Percentiles rank a stretch among this genome's conserved stretches.
Evolutionary conservation across 2,888 invertebrate genomes (phyloP).

Genomic region (Myathropa florea): DNA sequence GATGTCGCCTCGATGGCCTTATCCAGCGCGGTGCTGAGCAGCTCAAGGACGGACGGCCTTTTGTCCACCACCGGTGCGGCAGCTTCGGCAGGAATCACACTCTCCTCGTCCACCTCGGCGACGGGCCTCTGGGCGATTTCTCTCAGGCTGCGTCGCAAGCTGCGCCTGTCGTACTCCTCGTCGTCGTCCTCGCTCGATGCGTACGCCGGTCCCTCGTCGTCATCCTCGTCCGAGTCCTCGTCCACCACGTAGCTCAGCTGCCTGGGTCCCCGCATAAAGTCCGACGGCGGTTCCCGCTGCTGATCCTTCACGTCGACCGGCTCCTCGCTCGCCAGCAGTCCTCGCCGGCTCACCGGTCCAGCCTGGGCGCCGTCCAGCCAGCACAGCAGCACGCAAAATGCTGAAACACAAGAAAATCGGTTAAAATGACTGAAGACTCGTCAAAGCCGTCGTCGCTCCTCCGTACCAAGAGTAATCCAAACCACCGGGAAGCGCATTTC

Average conservation of each 20-base stretch:
- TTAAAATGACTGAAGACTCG: background rate
- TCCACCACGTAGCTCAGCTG: constrained; percentile 1
- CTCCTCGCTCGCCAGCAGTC: background rate
- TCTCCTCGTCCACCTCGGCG: constrained; percentile 26
- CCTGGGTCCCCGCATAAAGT: background rate
- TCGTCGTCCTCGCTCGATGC: background rate
- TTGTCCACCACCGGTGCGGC: constrained; percentile 69
- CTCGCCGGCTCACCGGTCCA: constrained; percentile 34
- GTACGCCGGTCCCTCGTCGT: constrained; percentile 19
- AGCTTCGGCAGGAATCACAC: constrained; percentile 21
- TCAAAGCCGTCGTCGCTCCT: constrained; percentile 1
- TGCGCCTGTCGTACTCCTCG: constrained; percentile 9
- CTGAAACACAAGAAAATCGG: constrained; percentile 36
- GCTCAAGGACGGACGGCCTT: constrained; percentile 76
- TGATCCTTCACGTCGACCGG: background rate
- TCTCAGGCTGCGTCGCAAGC: constrained; percentile 6
- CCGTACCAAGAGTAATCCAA: constrained; percentile 67
- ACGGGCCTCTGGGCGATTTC: constrained; percentile 38
- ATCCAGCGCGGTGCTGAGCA: constrained; percentile 77
- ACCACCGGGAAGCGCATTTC: constrained; percentile 68
- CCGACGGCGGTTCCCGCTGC: background rate
- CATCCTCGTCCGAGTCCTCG: constrained; percentile 19
- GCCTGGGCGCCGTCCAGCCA: constrained; percentile 24
- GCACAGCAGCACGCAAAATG: constrained; percentile 48
- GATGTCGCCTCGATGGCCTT: constrained; percentile 76